Conservation (phyloP, 2,888 invertebrate genomes). For the Meganola albula region DNA sequence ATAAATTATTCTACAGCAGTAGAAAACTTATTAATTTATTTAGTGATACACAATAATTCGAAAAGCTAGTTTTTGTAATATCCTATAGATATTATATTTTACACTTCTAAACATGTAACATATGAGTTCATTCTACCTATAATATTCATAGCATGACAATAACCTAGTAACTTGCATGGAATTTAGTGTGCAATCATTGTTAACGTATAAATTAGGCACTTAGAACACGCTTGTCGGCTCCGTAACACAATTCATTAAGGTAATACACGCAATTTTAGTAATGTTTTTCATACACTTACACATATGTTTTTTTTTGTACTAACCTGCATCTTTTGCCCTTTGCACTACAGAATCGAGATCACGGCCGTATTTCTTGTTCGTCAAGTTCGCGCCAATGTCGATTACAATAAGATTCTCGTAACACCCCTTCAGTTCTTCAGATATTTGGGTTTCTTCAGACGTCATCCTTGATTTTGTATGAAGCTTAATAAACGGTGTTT, state of each 20-base stretch:
- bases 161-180: constrained; percentile 27
- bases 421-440: constrained; percentile 83
- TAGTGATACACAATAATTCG: too few relatives aligned
- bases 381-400: constrained; percentile 95
- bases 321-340: constrained; percentile 94
- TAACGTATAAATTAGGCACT: constrained; percentile 43
- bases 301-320: constrained; percentile 27
- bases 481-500: constrained; percentile 75
- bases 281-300: too few relatives aligned
- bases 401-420: constrained; percentile 95
- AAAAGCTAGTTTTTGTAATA: too few relatives aligned
- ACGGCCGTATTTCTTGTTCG: constrained; percentile 94
- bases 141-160: constrained; percentile 23
- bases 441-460: constrained; percentile 72
- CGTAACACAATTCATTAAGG: constrained; percentile 28
- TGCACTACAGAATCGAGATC: constrained; percentile 95
- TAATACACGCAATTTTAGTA: constrained; percentile 33
- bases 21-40: too few relatives aligned
- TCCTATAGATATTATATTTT: too few relatives aligned
- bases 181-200: constrained; percentile 32
- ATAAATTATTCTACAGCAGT: too few relatives aligned
- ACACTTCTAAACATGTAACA: too few relatives aligned
- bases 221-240: constrained; percentile 25
- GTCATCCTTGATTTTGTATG: constrained; percentile 66
- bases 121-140: too few relatives aligned